Conservation (phyloP, 2,888 invertebrate species). For the Sphinx pinastri region DNA sequence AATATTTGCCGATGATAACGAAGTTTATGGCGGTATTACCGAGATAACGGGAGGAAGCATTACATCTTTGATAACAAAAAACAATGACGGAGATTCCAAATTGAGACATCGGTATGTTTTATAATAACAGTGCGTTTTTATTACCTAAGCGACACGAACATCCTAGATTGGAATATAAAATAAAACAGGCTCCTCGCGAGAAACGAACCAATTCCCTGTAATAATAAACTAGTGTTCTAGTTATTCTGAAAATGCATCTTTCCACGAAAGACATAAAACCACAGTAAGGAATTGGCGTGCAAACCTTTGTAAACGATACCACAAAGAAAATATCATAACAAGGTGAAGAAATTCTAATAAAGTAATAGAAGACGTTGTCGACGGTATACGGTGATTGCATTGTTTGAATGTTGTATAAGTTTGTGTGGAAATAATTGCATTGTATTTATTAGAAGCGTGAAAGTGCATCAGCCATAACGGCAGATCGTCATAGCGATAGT, state of each 20-base stretch:
- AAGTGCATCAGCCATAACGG: slow-evolving; percentile 45
- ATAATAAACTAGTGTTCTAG: background rate
- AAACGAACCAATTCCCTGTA: background rate
- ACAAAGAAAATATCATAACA: slow-evolving; percentile 2
- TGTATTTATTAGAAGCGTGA: slow-evolving; percentile 41
- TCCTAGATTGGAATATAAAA: background rate
- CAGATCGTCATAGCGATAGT: slow-evolving; percentile 59
- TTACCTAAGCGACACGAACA: background rate
- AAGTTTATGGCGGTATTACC: background rate
- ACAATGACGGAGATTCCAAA: slow-evolving; percentile 31
- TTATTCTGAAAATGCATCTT: background rate
- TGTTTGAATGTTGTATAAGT: slow-evolving; percentile 25
- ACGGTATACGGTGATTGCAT: slow-evolving; percentile 24
- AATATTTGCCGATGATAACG: slow-evolving; percentile 14
- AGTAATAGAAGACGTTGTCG: slow-evolving; percentile 16
- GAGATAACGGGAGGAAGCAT: background rate
- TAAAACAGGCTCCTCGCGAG: background rate
- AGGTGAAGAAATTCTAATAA: slow-evolving; percentile 14
- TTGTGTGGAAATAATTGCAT: slow-evolving; percentile 32
- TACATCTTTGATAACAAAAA: slow-evolving; percentile 20
- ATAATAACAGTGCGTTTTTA: background rate
- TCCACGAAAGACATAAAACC: background rate
- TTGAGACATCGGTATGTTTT: slow-evolving; percentile 6
- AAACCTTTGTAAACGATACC: background rate
- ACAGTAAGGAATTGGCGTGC: background rate